Conservation (phyloP, 2,113 vertebrate species). For the Hyaena hyaena region DNA sequence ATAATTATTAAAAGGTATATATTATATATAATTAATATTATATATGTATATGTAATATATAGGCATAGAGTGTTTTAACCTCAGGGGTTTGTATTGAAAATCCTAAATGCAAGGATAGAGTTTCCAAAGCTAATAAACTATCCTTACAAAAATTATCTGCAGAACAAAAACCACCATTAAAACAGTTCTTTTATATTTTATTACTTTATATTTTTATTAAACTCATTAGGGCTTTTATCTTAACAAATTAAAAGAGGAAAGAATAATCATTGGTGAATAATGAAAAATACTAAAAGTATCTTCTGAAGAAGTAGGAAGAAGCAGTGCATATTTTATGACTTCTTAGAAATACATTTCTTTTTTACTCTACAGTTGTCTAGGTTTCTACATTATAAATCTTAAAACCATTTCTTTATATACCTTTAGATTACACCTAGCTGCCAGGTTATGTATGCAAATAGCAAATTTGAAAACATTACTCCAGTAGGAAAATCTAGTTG, state of each 20-base stretch:
- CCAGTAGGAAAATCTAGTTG: neutral
- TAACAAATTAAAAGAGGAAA: conserved; percentile 2
- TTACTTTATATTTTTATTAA: conserved; percentile 24
- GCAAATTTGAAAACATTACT: neutral
- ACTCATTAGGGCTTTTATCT: conserved; percentile 20
- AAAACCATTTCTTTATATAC: conserved; percentile 35
- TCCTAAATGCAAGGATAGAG: neutral
- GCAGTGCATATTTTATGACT: neutral
- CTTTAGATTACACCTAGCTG: neutral
- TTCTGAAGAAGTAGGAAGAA: neutral
- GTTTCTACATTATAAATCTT: conserved; percentile 29
- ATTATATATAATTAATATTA: too few species aligned
- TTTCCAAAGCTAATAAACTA: neutral
- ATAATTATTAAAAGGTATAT: neutral
- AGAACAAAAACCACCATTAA: neutral
- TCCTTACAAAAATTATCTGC: neutral
- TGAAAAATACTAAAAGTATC: neutral
- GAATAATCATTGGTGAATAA: neutral
- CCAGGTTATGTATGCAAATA: neutral
- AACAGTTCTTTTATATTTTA: neutral
- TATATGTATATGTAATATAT: too few species aligned
- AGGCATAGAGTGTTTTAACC: rapidly evolving
- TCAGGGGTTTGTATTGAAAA: neutral
- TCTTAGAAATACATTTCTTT: neutral
- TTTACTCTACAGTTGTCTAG: neutral